phyloP scores from a whole-genome alignment of 2,888 invertebrate species.

The Caenorhabditis angaria region DNA sequence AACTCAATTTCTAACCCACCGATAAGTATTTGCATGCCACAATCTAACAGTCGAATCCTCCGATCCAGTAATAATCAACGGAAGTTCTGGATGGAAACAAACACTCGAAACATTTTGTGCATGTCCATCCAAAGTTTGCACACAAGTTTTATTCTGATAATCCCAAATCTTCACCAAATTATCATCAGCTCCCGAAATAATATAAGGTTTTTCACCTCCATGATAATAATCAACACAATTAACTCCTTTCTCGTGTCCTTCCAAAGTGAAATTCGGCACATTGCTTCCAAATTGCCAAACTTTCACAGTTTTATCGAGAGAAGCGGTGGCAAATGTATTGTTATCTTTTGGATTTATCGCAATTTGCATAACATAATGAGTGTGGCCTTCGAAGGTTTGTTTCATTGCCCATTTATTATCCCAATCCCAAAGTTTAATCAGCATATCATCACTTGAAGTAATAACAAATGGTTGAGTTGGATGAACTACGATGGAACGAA shows the following conservation, averaged over 20 bases:
- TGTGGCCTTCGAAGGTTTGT: conserved; percentile 96
- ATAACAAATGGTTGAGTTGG: conserved; percentile 95
- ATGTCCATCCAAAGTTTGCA: conserved; percentile 90
- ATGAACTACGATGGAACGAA: conserved; percentile 90
- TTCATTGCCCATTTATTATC: conserved; percentile 97
- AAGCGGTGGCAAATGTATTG: conserved; percentile 99
- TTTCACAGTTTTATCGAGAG: conserved; percentile 94
- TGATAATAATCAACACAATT: conserved; percentile 99
- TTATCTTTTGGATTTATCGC: conserved; percentile 99
- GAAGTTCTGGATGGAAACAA: conserved; percentile 96
- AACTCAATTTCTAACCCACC: too few relatives aligned
- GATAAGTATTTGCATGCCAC: conserved; percentile 98
- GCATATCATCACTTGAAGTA: conserved; percentile 90
- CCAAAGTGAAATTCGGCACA: conserved; percentile 95
- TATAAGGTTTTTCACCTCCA: conserved; percentile 97
- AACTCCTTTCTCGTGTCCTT: conserved; percentile 96
- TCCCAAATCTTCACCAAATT: conserved; percentile 98
- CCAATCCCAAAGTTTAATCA: conserved; percentile 99
- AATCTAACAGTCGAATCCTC: conserved; percentile 88
- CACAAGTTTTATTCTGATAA: conserved; percentile 78
- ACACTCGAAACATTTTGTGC: conserved; percentile 90
- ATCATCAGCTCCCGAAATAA: conserved; percentile 98
- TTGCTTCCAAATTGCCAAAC: conserved; percentile 98
- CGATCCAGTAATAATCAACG: conserved; percentile 86
- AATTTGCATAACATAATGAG: conserved; percentile 99